These are phyloP conservation scores for Arenaria interpres DNA, from an alignment of 2,113 vertebrate species.

Conservation along the genomic window DNA sequence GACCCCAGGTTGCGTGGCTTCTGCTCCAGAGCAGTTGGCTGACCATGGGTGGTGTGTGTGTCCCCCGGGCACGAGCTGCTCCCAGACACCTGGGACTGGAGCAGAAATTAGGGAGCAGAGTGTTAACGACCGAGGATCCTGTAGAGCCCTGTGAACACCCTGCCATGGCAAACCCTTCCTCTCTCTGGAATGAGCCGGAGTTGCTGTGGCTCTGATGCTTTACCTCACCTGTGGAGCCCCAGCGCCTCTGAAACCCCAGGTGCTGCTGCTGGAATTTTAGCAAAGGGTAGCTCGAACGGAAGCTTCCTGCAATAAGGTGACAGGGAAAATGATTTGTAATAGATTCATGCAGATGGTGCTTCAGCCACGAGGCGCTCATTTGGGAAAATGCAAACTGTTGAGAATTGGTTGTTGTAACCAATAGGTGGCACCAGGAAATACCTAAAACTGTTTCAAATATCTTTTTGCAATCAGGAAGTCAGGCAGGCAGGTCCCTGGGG, in stretches of 20 bases:
- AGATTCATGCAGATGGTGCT: not conserved
- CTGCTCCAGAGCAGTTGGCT: not conserved
- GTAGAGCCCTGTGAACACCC: not conserved
- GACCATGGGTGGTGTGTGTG: rapidly evolving
- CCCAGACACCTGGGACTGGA: not conserved
- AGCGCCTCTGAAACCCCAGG: not conserved
- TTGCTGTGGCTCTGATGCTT: not conserved
- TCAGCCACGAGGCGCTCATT: rapidly evolving
- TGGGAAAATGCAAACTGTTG: not conserved
- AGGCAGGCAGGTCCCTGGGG: not conserved
- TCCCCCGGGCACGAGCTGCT: rapidly evolving
- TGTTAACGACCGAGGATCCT: not conserved
- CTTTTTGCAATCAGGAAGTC: not conserved
- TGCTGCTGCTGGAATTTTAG: not conserved
- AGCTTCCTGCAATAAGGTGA: not conserved
- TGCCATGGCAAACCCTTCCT: rapidly evolving
- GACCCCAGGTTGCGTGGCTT: rapidly evolving
- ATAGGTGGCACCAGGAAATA: not conserved
- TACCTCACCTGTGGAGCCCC: not conserved
- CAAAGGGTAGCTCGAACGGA: not conserved
- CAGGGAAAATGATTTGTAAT: not conserved
- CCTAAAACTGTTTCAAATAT: not conserved
- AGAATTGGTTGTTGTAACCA: not conserved
- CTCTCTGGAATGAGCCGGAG: not conserved
- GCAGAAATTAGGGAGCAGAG: not conserved